phyloP scores from a whole-genome alignment of 1,140 invertebrate genomes.

The Drosophila repleta region DNA sequence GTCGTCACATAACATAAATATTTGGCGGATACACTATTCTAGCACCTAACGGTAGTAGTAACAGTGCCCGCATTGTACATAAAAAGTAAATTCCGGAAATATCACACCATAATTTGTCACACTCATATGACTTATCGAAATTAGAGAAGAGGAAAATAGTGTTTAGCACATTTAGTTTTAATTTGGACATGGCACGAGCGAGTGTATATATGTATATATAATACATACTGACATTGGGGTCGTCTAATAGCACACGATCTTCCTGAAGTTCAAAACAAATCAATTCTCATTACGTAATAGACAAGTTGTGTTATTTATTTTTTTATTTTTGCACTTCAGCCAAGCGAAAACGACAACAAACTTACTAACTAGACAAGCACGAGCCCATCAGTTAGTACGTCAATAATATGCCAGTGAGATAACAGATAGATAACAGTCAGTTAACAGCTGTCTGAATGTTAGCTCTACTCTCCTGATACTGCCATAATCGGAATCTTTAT shows the following conservation, averaged over 20 bases:
- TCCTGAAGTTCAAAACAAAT: slow-evolving; percentile 52
- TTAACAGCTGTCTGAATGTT: slow-evolving; percentile 22
- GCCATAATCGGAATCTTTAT: slow-evolving; percentile 29
- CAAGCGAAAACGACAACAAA: slow-evolving; percentile 31
- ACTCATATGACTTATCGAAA: slow-evolving; percentile 15
- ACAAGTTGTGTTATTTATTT: slow-evolving; percentile 12
- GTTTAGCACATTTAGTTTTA: slow-evolving; percentile 17
- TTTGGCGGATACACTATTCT: background rate
- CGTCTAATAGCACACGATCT: slow-evolving; percentile 1
- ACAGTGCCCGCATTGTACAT: background rate
- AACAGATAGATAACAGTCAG: slow-evolving; percentile 29
- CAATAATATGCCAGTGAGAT: slow-evolving; percentile 38
- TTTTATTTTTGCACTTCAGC: background rate
- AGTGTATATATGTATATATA: background rate
- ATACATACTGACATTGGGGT: background rate
- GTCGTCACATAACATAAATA: background rate
- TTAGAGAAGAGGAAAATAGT: slow-evolving; percentile 11
- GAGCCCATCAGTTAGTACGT: slow-evolving; percentile 49
- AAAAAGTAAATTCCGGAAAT: slow-evolving; percentile 6
- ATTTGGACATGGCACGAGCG: slow-evolving; percentile 1
- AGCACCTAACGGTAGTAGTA: background rate
- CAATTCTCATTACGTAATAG: slow-evolving; percentile 42
- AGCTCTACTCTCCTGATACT: slow-evolving; percentile 27
- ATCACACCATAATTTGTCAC: slow-evolving; percentile 4
- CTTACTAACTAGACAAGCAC: slow-evolving; percentile 33